These are phyloP conservation scores for Cistogaster globosa DNA, from an alignment of 2,888 invertebrate species.

Conservation along the genomic window DNA sequence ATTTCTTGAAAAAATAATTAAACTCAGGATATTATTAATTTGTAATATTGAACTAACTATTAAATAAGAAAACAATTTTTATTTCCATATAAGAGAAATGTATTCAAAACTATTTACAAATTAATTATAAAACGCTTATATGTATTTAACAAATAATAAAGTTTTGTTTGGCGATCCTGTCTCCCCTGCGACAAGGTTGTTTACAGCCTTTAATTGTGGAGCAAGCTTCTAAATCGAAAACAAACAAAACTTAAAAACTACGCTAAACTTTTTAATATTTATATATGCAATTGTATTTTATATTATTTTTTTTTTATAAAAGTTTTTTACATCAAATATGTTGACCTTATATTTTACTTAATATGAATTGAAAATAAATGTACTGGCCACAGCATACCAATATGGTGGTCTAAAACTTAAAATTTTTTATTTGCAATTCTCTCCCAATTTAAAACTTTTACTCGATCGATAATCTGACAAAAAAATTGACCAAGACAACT, in stretches of 20 bases:
- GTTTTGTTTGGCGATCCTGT: too few relatives aligned
- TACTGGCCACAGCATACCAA: neutral
- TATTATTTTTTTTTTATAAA: neutral
- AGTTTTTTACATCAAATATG: neutral
- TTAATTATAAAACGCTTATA: neutral
- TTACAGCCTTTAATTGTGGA: too few relatives aligned
- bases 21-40: conserved; percentile 50
- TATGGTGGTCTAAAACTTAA: too few relatives aligned
- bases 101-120: neutral
- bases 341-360: neutral
- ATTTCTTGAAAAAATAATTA: conserved; percentile 24
- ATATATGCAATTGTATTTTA: neutral
- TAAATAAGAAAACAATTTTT: neutral
- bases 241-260: too few relatives aligned
- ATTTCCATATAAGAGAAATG: neutral
- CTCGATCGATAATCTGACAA: too few relatives aligned
- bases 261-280: too few relatives aligned
- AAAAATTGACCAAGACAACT: too few relatives aligned
- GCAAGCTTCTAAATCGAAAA: too few relatives aligned
- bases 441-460: too few relatives aligned
- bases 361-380: neutral
- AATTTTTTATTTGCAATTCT: too few relatives aligned
- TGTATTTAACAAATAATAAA: neutral
- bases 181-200: too few relatives aligned
- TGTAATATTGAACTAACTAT: neutral